Conservation (phyloP, 2,113 vertebrate species). For the Procavia capensis region DNA sequence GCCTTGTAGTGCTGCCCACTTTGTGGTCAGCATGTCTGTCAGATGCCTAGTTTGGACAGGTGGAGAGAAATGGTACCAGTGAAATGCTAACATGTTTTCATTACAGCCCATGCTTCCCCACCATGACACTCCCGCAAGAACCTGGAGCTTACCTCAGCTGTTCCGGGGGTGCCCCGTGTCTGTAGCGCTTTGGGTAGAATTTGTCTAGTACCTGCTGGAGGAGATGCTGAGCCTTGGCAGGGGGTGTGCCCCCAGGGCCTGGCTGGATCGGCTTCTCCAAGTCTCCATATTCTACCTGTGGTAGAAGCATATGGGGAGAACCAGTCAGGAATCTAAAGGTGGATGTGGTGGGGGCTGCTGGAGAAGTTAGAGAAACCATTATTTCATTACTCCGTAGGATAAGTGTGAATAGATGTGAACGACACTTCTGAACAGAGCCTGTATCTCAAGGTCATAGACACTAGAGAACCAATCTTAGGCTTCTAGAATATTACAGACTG, state of each 20-base stretch:
- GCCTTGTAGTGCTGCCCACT: constrained; percentile 95
- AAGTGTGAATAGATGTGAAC: neutral
- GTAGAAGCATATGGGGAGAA: constrained; percentile 2
- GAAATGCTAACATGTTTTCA: neutral
- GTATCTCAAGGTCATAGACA: neutral
- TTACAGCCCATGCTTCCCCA: neutral
- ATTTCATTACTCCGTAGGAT: neutral
- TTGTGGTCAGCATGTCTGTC: constrained; percentile 90
- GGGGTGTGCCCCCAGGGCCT: constrained; percentile 84
- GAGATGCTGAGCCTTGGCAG: constrained; percentile 93
- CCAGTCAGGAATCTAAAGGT: neutral
- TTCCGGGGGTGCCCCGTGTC: constrained; percentile 90
- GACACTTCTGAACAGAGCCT: neutral
- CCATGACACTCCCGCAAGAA: neutral
- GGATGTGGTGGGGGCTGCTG: neutral
- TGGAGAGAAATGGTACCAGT: constrained; percentile 5
- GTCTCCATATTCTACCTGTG: constrained; percentile 96
- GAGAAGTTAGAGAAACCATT: neutral
- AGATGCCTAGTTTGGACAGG: constrained; percentile 87
- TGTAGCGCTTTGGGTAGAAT: constrained; percentile 96
- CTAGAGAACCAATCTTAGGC: neutral
- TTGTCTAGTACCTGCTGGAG: constrained; percentile 95
- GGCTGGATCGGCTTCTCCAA: constrained; percentile 92
- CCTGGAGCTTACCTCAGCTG: constrained; percentile 91
- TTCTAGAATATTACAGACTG: neutral